Base-by-base conservation (phyloP, 2,113 vertebrate species). In the Lagopus muta region DNA sequence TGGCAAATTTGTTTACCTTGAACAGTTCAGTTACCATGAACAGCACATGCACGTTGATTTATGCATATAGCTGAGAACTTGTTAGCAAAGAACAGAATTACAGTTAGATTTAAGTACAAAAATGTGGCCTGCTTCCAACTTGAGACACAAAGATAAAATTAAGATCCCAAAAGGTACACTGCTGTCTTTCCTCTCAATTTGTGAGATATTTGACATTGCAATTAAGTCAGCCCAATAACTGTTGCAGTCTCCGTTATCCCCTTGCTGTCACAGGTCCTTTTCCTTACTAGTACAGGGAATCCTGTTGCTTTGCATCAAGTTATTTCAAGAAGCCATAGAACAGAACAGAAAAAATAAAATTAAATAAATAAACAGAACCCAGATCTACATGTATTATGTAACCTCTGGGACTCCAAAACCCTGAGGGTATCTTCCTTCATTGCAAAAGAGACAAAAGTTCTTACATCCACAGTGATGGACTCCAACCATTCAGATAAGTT, bases 241-340 rank as follows among this genome's bases (percentile, higher is more conserved):
- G 25, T 43, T 38, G 43, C 38, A 67, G n/a, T 24, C 6, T 58
- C 28, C 16, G 1, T 8, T 52, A 17, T 65, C 12, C 25, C 21
- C 28, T 8, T 0, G 0, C 28, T 65, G 16, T 34, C n/a, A 70
- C 2, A 2, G 4, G 4, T 57, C 43, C 1, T 10, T 38, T 62
- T 77, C 70, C 25, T 38, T 65, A n/a, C 30, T 32, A 6, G 13
- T 60, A 64, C 50, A 36, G 18, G 27, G n/a, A 81, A 77, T 24
- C 13, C 25, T 73, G 54, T 88, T 54, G 18, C 15, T 17, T 34
- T 45, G 45, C 36, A 57, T 32, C 17, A 62, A 89, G 18, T 81
- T 75, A 75, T 38, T 81, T 71, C 58, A 78, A 67, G 50, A 28
- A 82, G 30, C 10, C 66, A 71, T 14, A 48, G 36, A 58, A 38